Base-by-base conservation (phyloP, 2,797 vertebrate genomes). In the Notoglanidium macrostoma region DNA sequence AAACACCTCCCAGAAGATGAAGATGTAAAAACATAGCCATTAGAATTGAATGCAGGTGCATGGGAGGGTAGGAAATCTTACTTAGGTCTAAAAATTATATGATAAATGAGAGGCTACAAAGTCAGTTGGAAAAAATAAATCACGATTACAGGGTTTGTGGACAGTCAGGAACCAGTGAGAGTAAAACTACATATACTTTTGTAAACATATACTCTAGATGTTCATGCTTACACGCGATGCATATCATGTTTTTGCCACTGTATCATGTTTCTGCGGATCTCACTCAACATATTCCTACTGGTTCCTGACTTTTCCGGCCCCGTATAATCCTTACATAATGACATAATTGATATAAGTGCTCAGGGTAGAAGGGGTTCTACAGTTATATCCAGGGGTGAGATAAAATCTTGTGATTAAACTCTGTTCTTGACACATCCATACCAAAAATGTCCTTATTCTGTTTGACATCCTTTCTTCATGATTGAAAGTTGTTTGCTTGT, bases 1-100 rank as follows among this genome's bases (percentile, higher is more conserved):
- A 73, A 57, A 81, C 65, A 79, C 51, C 49, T 84, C 77, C 49
- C 83, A 59, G 17, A 81, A 55, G 86, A 73, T 73, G 61, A 46
- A 51, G 63, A 12, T n/a, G 49, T 29, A 29, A 23, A 29, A 76
- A 29, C 73, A n/a, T 26, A 76, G 73, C 26, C 40, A 46, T 40
- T 46, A 59, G 32, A 32, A 23, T 32, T n/a, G 74, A 54, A 15
- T 12, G 65, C 35, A 61, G 78, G 23, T 79, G 32, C 32, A 15
- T 44, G 29, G 2, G 29, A 78, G n/a, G 1, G 49, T 29, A 29
- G 14, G 26, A 76, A 54, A 77, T 1, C n/a, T 77, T 29, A 77
- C 15, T n/a, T 23, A 23, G 68, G 17, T 51, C 26, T 76, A 51
- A 4, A 46, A 49, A 29, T 29, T 17, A 76, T 54, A 74, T 74